Base-by-base conservation (phyloP, 2,888 invertebrate species). In the Tetragonula carbonaria region DNA sequence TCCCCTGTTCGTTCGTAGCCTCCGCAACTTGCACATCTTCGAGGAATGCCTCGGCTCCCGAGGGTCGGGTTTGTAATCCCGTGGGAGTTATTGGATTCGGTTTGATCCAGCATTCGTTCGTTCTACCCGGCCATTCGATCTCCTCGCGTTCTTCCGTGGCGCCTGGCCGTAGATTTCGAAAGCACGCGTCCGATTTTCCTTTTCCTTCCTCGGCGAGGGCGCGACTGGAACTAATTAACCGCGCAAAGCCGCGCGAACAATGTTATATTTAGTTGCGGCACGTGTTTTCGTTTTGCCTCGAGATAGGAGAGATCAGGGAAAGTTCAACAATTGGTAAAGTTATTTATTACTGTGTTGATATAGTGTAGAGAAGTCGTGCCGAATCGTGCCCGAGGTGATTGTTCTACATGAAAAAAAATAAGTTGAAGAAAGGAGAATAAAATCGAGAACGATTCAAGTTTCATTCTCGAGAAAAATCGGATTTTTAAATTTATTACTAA, bases 31-130 rank as follows among this genome's bases (percentile, higher is more conserved):
- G 75, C 82, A 72, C 80, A 63, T 83, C 81, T 73, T 80, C 77
- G 65, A 71, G 80, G 84, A 89, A 86, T 91, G 89, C 89, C 89
- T 91, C 87, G 88, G 87, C 82, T 88, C 87, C 86, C 90, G 73
- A 74, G 88, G 88, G 88, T 86, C 88, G 82, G 88, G 90, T 87
- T 91, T 90, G 92, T 93, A 93, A 93, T 93, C 93, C 92, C 90
- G 77, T 86, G 87, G 91, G 92, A 93, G 91, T 93, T 93, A 93
- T 92, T 93, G 92, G 93, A 92, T 93, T 92, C 91, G 89, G 91
- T 93, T 92, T 91, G 92, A 93, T 92, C 92, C 92, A 91, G 88
- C 91, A 90, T 89, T 89, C 90, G 90, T 81, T 80, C 86, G 63
- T 72, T 62, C 75, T 67, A 51, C 72, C 66, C 62, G 62, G 62